Conservation (phyloP, 53 echinoderm and acorn worm genomes). For the Crossaster papposus region DNA sequence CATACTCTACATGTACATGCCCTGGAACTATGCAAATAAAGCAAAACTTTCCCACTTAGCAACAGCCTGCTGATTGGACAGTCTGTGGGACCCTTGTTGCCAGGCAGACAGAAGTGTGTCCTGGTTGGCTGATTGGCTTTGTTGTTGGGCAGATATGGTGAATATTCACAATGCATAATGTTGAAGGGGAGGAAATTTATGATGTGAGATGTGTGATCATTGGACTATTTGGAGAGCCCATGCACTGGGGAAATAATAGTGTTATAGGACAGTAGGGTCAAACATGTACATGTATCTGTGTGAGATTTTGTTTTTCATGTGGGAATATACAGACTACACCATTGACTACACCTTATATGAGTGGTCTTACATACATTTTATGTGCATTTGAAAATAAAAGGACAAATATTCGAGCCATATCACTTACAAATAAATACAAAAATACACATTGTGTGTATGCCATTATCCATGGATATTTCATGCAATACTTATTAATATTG, state of each 20-base stretch:
- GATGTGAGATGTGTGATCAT: background rate
- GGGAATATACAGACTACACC: background rate
- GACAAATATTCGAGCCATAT: too few species aligned
- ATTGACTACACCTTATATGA: background rate
- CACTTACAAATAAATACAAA: too few species aligned
- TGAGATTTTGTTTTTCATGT: too few species aligned
- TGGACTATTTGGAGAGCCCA: background rate
- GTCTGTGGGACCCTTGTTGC: slow-evolving; percentile 20
- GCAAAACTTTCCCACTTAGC: slow-evolving; percentile 61
- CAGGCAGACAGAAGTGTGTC: background rate
- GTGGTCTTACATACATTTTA: background rate
- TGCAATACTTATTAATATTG: too few species aligned
- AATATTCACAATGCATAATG: slow-evolving; percentile 40
- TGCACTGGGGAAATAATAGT: too few species aligned
- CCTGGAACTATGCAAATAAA: slow-evolving; percentile 24
- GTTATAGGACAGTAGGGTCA: too few species aligned
- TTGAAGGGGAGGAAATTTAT: slow-evolving; percentile 3
- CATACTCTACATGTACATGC: slow-evolving; percentile 8
- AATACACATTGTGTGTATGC: too few species aligned
- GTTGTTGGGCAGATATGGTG: slow-evolving; percentile 54
- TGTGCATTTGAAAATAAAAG: too few species aligned
- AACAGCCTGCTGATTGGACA: slow-evolving; percentile 48
- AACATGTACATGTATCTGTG: too few species aligned
- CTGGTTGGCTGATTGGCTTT: slow-evolving; percentile 33
- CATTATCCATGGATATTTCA: too few species aligned